Evolutionary conservation across 2,888 invertebrate genomes (phyloP), one percentile per base, ranked within the genome.

Genomic region (Escarpia spicata): DNA sequence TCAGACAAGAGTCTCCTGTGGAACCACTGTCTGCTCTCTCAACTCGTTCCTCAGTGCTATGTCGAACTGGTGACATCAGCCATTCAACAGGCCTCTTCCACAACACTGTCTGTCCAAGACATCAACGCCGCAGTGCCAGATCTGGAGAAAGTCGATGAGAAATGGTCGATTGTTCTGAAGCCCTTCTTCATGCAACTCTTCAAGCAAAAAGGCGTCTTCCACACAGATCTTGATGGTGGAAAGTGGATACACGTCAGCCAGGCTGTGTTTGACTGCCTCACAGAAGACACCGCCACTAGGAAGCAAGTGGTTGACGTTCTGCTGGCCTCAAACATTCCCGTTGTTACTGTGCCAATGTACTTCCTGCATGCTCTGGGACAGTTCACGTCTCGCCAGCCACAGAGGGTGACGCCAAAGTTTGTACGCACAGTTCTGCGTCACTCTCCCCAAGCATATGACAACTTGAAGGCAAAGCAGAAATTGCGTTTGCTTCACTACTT

Each of bases 21-120:
- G 96, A 96, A 96, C 93, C 93, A 94, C 19, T 93, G 94, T 44
- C 93, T 96, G 3, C 93, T 96, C 26, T 92, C 91, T 19, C 95
- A 96, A 93, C 94, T 95, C 0, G 60, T 96, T 0, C 95, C 96
- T n/a, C 91, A 93, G 43, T 94, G 94, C 10, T 95, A 95, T 89
- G 89, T 91, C 44, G 90, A 91, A 37, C 93, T 94, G 31, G 91
- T 94, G 26, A 92, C 93, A 31, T 92, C 94, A 43, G 93, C 95
- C 52, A 94, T 94, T 92, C 90, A 58, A 26, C 90, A 75, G 75
- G 52, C 52, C 12, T 26, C 75, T 75, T 75, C 75, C 26, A 75
- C 26, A 26, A 75, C 15, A 60, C 60, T 94, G 45, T 92, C 92
- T 6, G 92, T 93, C 26, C 52, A 92, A n/a, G 45, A 93, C 90